Conservation (phyloP, 2,113 vertebrate genomes). For the Eubucco bourcierii region DNA sequence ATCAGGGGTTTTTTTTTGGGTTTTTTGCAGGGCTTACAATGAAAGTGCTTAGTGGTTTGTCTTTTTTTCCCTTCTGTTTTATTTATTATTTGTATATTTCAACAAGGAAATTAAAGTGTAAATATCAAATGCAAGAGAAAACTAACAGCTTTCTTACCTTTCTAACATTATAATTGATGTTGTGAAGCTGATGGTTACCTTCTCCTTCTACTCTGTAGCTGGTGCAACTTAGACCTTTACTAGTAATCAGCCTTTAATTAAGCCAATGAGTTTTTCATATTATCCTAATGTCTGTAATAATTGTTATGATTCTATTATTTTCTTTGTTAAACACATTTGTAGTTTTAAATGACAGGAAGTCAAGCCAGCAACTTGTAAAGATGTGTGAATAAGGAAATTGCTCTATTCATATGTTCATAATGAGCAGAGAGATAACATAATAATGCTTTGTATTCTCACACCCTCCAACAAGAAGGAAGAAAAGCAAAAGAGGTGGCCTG, state of each 20-base stretch:
- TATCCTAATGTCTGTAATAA: slow-evolving; percentile 46
- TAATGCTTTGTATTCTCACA: slow-evolving; percentile 23
- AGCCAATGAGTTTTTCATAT: slow-evolving; percentile 30
- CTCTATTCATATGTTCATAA: slow-evolving; percentile 52
- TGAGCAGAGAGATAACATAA: slow-evolving; percentile 52
- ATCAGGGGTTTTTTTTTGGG: not conserved
- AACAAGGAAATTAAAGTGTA: not conserved
- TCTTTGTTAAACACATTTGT: slow-evolving; percentile 51
- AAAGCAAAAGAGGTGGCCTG: slow-evolving; percentile 40
- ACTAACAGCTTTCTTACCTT: not conserved
- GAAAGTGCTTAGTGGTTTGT: not conserved
- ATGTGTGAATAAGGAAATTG: slow-evolving; percentile 64
- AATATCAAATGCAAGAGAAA: not conserved
- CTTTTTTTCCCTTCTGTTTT: too few relatives aligned
- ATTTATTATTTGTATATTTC: not conserved
- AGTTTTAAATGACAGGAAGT: slow-evolving; percentile 66
- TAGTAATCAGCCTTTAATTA: slow-evolving; percentile 62
- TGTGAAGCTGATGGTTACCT: not conserved
- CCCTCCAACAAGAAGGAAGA: slow-evolving; percentile 7
- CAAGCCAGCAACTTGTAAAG: slow-evolving; percentile 60
- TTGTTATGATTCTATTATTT: slow-evolving; percentile 63
- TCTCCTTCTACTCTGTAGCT: not conserved
- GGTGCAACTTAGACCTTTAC: slow-evolving; percentile 22
- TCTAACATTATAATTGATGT: not conserved
- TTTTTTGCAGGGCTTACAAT: not conserved